Conservation (phyloP, 2,888 invertebrate genomes). For the Machimus rusticus region DNA sequence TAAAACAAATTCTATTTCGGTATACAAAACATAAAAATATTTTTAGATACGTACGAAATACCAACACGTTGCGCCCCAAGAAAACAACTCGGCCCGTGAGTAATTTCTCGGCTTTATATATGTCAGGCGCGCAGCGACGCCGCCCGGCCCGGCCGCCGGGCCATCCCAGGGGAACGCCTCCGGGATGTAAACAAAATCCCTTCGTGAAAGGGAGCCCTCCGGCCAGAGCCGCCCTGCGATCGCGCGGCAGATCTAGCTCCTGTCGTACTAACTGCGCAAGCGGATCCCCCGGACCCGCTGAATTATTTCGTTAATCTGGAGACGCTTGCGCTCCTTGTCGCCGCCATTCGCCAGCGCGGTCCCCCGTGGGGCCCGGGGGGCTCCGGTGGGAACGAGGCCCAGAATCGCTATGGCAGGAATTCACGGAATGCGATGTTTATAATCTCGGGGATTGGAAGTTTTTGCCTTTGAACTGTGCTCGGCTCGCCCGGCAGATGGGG, state of each 20-base stretch:
- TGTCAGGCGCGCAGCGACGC: background rate
- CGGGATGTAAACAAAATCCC: conserved; percentile 32
- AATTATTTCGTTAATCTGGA: background rate
- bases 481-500: background rate
- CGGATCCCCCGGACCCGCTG: background rate
- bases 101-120: conserved; percentile 8
- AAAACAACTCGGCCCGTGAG: conserved; percentile 12
- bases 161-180: background rate
- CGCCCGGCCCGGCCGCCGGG: background rate
- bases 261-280: background rate
- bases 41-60: conserved; percentile 45
- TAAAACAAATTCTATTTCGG: conserved; percentile 45
- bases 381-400: background rate
- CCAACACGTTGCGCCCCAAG: conserved; percentile 26
- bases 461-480: conserved; percentile 33
- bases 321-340: background rate
- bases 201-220: background rate
- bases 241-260: background rate
- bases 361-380: background rate
- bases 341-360: background rate
- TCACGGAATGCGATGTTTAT: conserved; percentile 24
- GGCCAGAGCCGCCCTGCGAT: background rate
- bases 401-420: conserved; percentile 21
- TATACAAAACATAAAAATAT: conserved; percentile 48
- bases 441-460: conserved; percentile 27